Conservation (phyloP, 1,140 invertebrate species). For the Macrobrachium rosenbergii region DNA sequence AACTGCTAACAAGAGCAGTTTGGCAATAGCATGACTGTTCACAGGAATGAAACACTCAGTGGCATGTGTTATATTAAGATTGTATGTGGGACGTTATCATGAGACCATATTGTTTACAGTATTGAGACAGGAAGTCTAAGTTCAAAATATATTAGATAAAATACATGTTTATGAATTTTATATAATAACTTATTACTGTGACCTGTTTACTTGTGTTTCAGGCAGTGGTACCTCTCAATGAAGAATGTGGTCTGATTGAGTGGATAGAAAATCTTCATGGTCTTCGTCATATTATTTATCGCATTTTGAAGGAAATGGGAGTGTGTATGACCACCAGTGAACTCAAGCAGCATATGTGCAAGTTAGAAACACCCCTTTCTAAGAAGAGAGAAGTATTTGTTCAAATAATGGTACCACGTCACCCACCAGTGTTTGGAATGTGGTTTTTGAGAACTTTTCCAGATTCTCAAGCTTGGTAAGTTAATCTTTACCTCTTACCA, state of each 20-base stretch:
- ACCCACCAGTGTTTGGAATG: constrained; percentile 89
- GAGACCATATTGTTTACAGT: no score
- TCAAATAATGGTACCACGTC: constrained; percentile 79
- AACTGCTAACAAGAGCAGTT: no score
- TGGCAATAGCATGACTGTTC: no score
- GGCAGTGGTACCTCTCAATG: constrained; percentile 84
- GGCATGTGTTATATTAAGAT: no score
- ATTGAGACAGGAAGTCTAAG: no score
- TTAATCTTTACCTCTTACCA: background rate
- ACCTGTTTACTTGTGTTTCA: constrained; percentile 29
- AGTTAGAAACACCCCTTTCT: constrained; percentile 75
- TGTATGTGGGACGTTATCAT: no score
- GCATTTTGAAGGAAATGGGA: constrained; percentile 81
- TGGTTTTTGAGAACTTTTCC: constrained; percentile 92
- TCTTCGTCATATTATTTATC: constrained; percentile 79
- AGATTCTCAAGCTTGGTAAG: constrained; percentile 89
- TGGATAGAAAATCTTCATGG: constrained; percentile 92
- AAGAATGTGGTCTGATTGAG: constrained; percentile 95
- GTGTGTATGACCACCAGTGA: constrained; percentile 73
- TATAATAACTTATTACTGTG: constrained; percentile 12
- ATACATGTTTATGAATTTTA: background rate
- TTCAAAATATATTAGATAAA: no score
- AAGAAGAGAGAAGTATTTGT: constrained; percentile 83
- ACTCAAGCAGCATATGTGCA: constrained; percentile 72
- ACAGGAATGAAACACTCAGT: no score